phyloP scores from a whole-genome alignment of 2,113 vertebrate genomes.

The Sceloporus undulatus region DNA sequence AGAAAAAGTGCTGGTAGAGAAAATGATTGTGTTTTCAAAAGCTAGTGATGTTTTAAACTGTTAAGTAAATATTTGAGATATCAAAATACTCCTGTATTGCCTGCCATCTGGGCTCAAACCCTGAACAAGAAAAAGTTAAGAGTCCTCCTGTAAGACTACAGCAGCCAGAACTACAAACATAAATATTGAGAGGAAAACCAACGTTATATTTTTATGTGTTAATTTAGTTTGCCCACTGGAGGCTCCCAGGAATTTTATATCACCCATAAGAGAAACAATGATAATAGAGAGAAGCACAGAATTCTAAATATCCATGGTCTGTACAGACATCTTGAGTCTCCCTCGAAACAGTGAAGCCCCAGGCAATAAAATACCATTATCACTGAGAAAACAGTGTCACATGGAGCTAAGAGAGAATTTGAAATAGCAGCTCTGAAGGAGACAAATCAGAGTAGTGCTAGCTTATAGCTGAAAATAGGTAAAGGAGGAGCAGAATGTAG shows the following conservation, averaged over 20 bases:
- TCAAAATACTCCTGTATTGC: not conserved
- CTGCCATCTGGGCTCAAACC: not conserved
- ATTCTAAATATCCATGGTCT: slow-evolving; percentile 3
- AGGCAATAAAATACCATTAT: not conserved
- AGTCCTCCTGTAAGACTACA: not conserved
- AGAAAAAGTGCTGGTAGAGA: not conserved
- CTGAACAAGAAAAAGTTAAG: not conserved
- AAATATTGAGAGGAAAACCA: not conserved
- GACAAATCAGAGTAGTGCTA: not conserved
- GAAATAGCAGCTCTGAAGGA: not conserved
- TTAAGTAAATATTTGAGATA: not conserved
- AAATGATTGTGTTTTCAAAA: not conserved
- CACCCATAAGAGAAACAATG: not conserved
- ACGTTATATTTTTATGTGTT: not conserved
- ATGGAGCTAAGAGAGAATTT: slow-evolving; percentile 13
- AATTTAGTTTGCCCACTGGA: not conserved
- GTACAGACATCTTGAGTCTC: not conserved
- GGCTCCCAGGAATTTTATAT: not conserved
- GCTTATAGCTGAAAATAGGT: not conserved
- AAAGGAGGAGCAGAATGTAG: not conserved
- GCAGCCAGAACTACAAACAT: not conserved
- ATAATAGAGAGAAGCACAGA: not conserved
- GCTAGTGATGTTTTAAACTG: not conserved
- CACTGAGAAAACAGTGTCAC: not conserved
- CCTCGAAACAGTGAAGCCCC: not conserved